These are phyloP conservation scores for Samia ricini DNA, from an alignment of 1,140 invertebrate species.

Conservation along the genomic window DNA sequence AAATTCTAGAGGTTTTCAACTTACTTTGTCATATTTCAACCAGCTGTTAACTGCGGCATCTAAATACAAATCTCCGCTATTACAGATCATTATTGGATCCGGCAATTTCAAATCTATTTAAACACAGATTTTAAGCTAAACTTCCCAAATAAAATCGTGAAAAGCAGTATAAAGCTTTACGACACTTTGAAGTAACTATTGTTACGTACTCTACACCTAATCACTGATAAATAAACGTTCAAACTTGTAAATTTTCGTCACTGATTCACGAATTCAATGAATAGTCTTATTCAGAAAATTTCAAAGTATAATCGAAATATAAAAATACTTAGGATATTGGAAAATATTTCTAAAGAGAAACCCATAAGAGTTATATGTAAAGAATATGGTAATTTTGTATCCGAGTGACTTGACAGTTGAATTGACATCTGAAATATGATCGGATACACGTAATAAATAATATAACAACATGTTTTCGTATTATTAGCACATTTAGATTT, in stretches of 20 bases:
- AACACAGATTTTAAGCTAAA: neutral
- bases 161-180: neutral
- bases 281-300: neutral
- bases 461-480: no score
- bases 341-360: neutral
- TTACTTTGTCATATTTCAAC: slow-evolving; percentile 62
- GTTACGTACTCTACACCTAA: neutral
- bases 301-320: neutral
- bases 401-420: neutral
- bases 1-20: neutral
- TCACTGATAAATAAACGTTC: neutral
- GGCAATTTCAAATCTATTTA: neutral
- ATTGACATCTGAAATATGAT: neutral
- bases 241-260: neutral
- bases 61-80: slow-evolving; percentile 57
- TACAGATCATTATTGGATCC: slow-evolving; percentile 22
- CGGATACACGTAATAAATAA: slow-evolving; percentile 2
- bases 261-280: neutral
- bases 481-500: no score
- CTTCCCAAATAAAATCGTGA: neutral
- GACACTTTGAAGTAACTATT: neutral
- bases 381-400: neutral
- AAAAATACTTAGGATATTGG: neutral
- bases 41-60: slow-evolving; percentile 55
- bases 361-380: neutral